Base-by-base conservation (phyloP, 1,140 invertebrate genomes). In the Eufriesea mexicana region DNA sequence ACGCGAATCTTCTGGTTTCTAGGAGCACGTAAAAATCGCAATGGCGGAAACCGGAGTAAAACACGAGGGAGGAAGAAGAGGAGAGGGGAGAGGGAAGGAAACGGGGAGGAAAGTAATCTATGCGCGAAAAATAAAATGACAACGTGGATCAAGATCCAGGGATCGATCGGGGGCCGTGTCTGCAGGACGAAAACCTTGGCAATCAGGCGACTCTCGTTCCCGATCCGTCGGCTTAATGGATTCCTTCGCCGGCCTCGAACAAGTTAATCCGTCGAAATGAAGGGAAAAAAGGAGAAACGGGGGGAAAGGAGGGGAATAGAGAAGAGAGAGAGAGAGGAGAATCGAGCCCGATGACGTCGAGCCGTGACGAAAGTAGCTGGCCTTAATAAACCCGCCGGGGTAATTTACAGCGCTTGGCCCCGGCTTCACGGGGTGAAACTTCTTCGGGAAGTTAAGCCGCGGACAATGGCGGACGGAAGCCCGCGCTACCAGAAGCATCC, bases 231-330 rank as follows among this genome's bases (percentile, higher is more conserved):
- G 55, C 74, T 77, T 83, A 77, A 77, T 78, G 79, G 79, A 75
- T 81, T 66, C 79, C 51, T 45, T 76, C 61, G 62, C 35, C 61
- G 72, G 64, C 62, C 49, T 78, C 74, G 51, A 77, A 51, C 45
- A 57, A 83, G 74, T 70, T 78, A 78, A 83, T 83, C 80, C 80
- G 51, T 78, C 74, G 80, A 78, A 83, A 83, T 78, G 80, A 78
- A 61, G 66, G 74, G 28, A n/a, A 28, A 42, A 45, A n/a, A 25
- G 18, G 49, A 35, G 51, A 45, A 10, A 16, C 45, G 64, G 35
- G 51, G 49, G 66, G 16, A 35, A n/a, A 61, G 42, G 49, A 42
- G 42, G 23, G 62, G 16, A 64, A 42, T 64, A 64, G 18, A 20
- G 14, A 18, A 45, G n/a, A 55, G 71, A 59, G 16, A 47, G 42